Evolutionary conservation across 1,140 invertebrate species (phyloP).

Genomic region (Bombus terrestris): DNA sequence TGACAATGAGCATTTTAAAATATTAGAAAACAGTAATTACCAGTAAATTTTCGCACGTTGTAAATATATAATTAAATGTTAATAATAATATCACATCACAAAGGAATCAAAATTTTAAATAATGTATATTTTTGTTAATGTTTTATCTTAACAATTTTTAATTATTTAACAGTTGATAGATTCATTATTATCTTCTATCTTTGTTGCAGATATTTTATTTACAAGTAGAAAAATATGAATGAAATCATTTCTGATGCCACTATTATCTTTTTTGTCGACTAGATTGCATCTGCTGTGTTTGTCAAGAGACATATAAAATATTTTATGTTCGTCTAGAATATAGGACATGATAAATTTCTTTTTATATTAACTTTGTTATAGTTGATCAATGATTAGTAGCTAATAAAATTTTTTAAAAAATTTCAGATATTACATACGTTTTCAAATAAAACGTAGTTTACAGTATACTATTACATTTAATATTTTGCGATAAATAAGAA

Average conservation of each 20-base stretch:
- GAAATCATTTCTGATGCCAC: constrained; percentile 1
- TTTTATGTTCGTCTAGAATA: not conserved
- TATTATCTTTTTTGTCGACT: constrained; percentile 7
- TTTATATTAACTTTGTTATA: not conserved
- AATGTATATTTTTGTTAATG: not conserved
- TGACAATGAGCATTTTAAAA: constrained; percentile 9
- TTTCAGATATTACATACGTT: constrained; percentile 16
- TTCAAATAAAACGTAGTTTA: constrained; percentile 1
- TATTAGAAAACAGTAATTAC: not conserved
- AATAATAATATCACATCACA: not conserved
- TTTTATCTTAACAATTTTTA: not conserved
- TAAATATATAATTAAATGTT: constrained; percentile 23
- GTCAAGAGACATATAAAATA: not conserved
- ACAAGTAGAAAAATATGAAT: constrained; percentile 45
- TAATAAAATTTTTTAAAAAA: not conserved
- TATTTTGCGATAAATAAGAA: not conserved
- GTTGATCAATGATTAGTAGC: not conserved
- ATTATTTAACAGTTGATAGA: not conserved
- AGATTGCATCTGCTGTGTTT: not conserved
- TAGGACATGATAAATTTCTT: not conserved
- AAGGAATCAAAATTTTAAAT: not conserved
- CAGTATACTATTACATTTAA: not conserved
- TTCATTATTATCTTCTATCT: not conserved
- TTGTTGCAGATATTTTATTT: constrained; percentile 12
- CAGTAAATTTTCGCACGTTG: constrained; percentile 1